Conservation (phyloP, 2,113 vertebrate genomes). For the Dasypus novemcinctus region DNA sequence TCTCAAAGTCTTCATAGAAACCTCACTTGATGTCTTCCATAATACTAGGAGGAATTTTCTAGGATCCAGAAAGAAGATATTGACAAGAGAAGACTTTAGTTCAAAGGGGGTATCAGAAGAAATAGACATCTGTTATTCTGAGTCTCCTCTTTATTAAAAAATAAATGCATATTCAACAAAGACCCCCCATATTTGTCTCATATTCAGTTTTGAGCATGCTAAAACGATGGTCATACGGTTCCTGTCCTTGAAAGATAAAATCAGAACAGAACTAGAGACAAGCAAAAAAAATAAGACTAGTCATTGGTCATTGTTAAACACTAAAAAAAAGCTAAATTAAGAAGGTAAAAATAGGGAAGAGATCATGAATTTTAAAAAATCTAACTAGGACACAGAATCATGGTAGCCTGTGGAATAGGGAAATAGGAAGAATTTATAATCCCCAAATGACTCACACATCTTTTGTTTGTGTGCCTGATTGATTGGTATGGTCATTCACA, state of each 20-base stretch:
- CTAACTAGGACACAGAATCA: not conserved
- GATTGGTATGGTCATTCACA: not conserved
- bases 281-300: not conserved
- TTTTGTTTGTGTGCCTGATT: not conserved
- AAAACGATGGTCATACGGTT: not conserved
- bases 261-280: not conserved
- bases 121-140: not conserved
- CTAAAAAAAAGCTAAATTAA: not conserved
- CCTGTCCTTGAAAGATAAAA: not conserved
- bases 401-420: not conserved
- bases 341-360: not conserved
- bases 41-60: not conserved
- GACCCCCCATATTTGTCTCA: not conserved
- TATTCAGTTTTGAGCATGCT: not conserved
- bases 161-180: not conserved
- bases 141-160: not conserved
- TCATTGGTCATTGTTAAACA: not conserved
- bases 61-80: constrained; percentile 25
- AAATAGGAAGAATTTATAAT: not conserved
- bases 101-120: not conserved
- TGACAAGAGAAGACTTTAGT: not conserved
- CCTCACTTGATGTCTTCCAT: constrained; percentile 6
- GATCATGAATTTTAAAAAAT: not conserved
- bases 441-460: not conserved
- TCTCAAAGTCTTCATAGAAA: constrained; percentile 44